A percentile compares a stretch with the other conserved stretches of the same genome.
phyloP scores from a whole-genome alignment of 2,113 vertebrate species.

The Piaya cayana region DNA sequence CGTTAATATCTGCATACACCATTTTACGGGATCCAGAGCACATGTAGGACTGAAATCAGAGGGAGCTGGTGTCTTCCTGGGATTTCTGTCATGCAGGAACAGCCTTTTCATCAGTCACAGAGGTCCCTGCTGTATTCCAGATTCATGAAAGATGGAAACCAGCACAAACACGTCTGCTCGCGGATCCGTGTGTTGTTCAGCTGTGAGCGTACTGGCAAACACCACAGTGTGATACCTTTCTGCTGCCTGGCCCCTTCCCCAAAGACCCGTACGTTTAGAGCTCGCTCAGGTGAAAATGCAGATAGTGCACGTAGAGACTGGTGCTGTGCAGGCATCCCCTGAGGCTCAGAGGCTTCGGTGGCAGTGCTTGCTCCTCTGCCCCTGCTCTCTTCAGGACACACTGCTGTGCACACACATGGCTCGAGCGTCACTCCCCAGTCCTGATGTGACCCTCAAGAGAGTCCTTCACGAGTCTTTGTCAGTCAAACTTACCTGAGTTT shows the following conservation, averaged over 20 bases:
- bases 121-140: constrained; percentile 47
- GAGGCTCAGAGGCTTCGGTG: not conserved
- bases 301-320: not conserved
- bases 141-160: constrained; percentile 40
- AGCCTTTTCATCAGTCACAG: constrained; percentile 32
- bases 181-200: not conserved
- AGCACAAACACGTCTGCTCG: not conserved
- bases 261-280: not conserved
- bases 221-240: not conserved
- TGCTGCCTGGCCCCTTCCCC: constrained; percentile 15
- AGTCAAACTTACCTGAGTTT: not conserved
- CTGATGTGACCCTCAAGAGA: not conserved
- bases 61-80: constrained; percentile 16
- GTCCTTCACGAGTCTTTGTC: not conserved
- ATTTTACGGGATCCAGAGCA: not conserved
- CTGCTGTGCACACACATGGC: not conserved
- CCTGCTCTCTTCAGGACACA: not conserved
- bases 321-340: not conserved
- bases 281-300: constrained; percentile 1
- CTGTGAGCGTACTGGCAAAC: not conserved
- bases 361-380: not conserved
- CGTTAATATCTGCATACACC: not conserved
- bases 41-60: not conserved
- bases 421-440: not conserved
- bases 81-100: constrained; percentile 40